Evolutionary conservation across 2,797 vertebrate genomes (phyloP).

Genomic region (Rhinoraja longicauda): DNA sequence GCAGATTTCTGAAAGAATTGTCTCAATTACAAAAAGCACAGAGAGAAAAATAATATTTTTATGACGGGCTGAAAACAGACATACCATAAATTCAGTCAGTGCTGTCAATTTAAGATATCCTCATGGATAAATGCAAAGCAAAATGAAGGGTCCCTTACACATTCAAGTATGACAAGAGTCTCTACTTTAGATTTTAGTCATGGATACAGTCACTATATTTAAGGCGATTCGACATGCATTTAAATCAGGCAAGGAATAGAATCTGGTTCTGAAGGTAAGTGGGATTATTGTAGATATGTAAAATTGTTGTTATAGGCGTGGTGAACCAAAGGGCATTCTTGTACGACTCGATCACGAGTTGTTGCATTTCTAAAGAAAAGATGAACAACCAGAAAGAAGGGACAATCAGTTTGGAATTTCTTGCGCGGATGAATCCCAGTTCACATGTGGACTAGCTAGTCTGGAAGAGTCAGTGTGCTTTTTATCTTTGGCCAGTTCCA

Average conservation of each 20-base stretch:
- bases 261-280: too few relatives aligned
- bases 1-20: too few relatives aligned
- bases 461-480: too few relatives aligned
- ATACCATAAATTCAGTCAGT: neutral
- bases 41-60: neutral
- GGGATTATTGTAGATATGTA: too few relatives aligned
- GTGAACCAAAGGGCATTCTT: too few relatives aligned
- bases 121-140: neutral
- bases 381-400: neutral
- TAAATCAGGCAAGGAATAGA: too few relatives aligned
- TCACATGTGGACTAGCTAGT: neutral
- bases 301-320: too few relatives aligned
- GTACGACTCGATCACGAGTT: neutral
- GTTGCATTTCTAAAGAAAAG: neutral
- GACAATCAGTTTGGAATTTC: neutral
- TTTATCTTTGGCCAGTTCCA: neutral
- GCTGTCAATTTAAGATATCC: neutral
- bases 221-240: too few relatives aligned
- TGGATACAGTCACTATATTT: too few relatives aligned
- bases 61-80: neutral
- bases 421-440: neutral
- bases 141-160: neutral
- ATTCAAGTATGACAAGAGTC: neutral
- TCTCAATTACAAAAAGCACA: too few relatives aligned
- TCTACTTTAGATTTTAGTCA: too few relatives aligned